A percentile compares a stretch with the other conserved stretches of the same genome.
Evolutionary conservation across 2,797 vertebrate species (phyloP).

Genomic region (Alectoris magna): DNA sequence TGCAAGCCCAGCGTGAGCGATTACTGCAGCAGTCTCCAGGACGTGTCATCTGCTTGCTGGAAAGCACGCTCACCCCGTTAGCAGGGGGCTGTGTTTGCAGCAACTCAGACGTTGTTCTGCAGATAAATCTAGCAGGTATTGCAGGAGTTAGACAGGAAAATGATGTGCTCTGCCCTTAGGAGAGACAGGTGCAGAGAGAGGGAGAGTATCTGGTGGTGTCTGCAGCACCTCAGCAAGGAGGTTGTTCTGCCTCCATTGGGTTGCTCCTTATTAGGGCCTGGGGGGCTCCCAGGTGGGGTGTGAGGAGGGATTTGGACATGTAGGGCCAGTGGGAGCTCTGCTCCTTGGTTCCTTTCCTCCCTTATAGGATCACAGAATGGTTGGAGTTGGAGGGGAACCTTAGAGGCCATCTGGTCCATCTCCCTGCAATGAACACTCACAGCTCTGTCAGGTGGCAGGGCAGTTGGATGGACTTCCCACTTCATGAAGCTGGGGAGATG

Average conservation of each 20-base stretch:
- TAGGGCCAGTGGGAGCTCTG: neutral
- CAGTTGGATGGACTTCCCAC: neutral
- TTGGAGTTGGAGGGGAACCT: too few relatives aligned
- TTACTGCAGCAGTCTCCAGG: neutral
- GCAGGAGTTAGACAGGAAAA: neutral
- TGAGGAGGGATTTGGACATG: neutral
- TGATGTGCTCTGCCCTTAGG: neutral
- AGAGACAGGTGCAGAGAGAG: neutral
- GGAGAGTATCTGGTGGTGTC: neutral
- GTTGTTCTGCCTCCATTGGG: neutral
- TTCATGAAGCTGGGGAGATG: neutral
- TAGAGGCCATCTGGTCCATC: too few relatives aligned
- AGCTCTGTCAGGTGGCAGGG: too few relatives aligned
- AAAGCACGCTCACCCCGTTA: neutral
- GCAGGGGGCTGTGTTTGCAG: neutral
- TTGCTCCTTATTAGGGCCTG: neutral
- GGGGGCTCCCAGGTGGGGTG: neutral
- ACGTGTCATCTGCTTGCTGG: neutral
- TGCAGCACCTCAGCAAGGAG: neutral
- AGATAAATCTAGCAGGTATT: neutral
- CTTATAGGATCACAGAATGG: too few relatives aligned
- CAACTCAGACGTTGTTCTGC: neutral
- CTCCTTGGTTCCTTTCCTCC: too few relatives aligned
- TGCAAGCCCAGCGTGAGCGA: neutral
- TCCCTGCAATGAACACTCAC: too few relatives aligned